Evolutionary conservation across 2,888 invertebrate genomes (phyloP).

Genomic region (Trachelus iudaicus): DNA sequence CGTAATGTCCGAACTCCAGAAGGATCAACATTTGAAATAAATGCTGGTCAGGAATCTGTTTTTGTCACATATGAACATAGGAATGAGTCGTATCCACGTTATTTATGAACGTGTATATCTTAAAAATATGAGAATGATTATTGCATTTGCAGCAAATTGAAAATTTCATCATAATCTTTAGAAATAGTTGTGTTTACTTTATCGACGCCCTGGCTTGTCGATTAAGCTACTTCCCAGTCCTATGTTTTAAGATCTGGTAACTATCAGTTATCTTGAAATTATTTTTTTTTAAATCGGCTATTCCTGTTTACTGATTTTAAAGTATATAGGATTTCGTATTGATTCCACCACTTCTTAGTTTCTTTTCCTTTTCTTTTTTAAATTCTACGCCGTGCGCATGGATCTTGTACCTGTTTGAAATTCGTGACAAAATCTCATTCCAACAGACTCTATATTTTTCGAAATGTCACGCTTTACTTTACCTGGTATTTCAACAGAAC

Average conservation of each 20-base stretch:
- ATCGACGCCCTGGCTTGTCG: too few relatives aligned
- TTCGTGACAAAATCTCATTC: not conserved
- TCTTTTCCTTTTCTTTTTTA: not conserved
- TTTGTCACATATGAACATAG: not conserved
- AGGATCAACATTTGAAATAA: not conserved
- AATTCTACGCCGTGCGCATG: not conserved
- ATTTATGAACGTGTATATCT: not conserved
- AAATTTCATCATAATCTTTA: too few relatives aligned
- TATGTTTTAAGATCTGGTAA: not conserved
- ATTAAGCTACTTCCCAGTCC: too few relatives aligned
- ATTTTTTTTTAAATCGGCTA: not conserved
- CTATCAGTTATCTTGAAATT: not conserved
- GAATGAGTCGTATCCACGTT: not conserved
- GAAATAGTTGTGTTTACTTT: too few relatives aligned
- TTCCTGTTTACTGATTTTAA: not conserved
- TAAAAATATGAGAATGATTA: too few relatives aligned
- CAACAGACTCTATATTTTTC: not conserved
- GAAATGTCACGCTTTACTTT: not conserved
- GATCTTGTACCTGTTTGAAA: too few relatives aligned
- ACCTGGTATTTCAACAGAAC: not conserved
- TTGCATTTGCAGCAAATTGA: too few relatives aligned
- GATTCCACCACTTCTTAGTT: not conserved
- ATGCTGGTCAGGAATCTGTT: not conserved
- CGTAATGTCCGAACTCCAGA: not conserved
- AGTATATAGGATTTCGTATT: not conserved